Percentiles rank a stretch among this genome's conserved stretches.
These are phyloP conservation scores for Hirtodrosophila trivittata DNA, from an alignment of 2,888 invertebrate species.

Conservation along the genomic window DNA sequence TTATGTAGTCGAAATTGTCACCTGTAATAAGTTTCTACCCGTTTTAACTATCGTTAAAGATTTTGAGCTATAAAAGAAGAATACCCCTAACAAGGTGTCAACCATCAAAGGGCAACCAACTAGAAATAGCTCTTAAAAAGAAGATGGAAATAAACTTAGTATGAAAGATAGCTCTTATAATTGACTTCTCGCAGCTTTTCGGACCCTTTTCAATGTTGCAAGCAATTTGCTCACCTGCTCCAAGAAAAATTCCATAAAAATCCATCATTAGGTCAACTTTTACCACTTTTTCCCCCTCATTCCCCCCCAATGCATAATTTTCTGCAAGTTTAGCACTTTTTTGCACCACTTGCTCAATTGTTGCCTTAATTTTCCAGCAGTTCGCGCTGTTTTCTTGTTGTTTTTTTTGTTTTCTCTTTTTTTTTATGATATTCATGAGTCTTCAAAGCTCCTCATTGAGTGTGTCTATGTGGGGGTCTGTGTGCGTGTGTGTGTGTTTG, in stretches of 20 bases:
- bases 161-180: no score
- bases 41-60: no score
- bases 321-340: conserved; percentile 63
- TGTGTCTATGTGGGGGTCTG: conserved; percentile 5
- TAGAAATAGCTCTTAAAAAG: no score
- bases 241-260: background rate
- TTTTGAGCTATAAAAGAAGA: no score
- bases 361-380: conserved; percentile 49
- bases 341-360: conserved; percentile 40
- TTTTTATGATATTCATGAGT: conserved; percentile 64
- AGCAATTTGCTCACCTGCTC: conserved; percentile 41
- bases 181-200: no score
- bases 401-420: conserved; percentile 52
- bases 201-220: conserved; percentile 12
- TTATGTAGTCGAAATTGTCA: no score
- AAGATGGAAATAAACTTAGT: no score
- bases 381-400: conserved; percentile 18
- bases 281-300: conserved; percentile 6
- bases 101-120: no score
- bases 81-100: no score
- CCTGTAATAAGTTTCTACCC: no score
- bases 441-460: conserved; percentile 9
- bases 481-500: conserved; percentile 43
- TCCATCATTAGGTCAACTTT: conserved; percentile 59
- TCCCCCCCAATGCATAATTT: conserved; percentile 25